Percentiles rank a stretch among this genome's conserved stretches.
These are phyloP conservation scores for Crotalus horridus DNA, from an alignment of 2,113 vertebrate genomes.

Conservation along the genomic window DNA sequence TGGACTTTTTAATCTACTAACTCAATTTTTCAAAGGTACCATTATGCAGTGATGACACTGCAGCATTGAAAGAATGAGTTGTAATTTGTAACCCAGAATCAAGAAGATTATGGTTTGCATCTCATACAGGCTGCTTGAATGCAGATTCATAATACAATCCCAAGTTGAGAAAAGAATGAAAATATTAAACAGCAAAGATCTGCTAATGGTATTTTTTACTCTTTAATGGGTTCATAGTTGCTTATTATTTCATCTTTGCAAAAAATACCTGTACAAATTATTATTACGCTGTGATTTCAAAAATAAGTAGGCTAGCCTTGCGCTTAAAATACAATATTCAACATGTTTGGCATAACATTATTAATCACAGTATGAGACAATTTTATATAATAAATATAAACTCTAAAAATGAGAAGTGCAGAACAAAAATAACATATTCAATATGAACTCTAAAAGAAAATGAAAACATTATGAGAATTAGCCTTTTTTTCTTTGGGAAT, in stretches of 20 bases:
- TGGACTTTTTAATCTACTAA: not conserved
- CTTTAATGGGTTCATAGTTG: constrained; percentile 64
- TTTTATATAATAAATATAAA: constrained; percentile 55
- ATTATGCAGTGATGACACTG: not conserved
- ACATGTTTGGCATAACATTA: constrained; percentile 50
- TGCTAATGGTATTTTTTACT: constrained; percentile 52
- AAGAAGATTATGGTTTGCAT: not conserved
- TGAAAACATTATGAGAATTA: constrained; percentile 54
- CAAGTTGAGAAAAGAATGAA: not conserved
- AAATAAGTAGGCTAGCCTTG: constrained; percentile 47
- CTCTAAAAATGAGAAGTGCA: constrained; percentile 44
- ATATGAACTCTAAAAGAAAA: constrained; percentile 64
- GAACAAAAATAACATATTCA: constrained; percentile 53
- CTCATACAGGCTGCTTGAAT: not conserved
- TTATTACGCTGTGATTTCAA: constrained; percentile 61
- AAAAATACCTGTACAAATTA: constrained; percentile 53
- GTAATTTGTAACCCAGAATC: not conserved
- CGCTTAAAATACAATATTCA: constrained; percentile 50
- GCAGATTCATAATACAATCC: not conserved
- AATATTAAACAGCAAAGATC: constrained; percentile 16
- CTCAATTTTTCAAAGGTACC: not conserved
- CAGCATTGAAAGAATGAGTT: not conserved
- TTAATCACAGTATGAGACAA: constrained; percentile 60
- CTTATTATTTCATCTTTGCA: constrained; percentile 61
- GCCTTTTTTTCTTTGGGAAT: constrained; percentile 60